Conservation (phyloP, 2,797 vertebrate species). For the Odontamblyopus lacepedii region DNA sequence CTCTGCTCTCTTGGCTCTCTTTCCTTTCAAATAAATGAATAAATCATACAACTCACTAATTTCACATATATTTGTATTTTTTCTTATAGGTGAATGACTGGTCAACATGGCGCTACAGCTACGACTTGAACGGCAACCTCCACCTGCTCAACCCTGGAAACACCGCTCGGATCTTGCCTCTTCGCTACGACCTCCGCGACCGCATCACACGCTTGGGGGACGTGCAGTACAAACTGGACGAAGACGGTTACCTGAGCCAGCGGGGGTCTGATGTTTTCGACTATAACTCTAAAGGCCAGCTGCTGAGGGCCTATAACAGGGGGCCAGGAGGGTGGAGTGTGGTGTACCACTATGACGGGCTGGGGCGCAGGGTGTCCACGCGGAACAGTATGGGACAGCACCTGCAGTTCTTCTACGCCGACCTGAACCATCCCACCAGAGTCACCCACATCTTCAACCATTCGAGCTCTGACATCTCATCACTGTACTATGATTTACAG, state of each 20-base stretch:
- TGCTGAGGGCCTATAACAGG: conserved; percentile 93
- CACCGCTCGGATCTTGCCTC: conserved; percentile 90
- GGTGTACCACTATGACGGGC: conserved; percentile 94
- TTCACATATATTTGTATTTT: neutral
- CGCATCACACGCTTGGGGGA: conserved; percentile 95
- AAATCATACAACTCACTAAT: neutral
- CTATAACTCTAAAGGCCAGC: conserved; percentile 97
- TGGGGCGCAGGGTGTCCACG: conserved; percentile 92
- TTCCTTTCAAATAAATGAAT: neutral
- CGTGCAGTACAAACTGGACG: conserved; percentile 94
- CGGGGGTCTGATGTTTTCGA: conserved; percentile 93
- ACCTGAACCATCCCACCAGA: conserved; percentile 93
- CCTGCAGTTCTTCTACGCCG: conserved; percentile 97
- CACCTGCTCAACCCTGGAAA: conserved; percentile 95
- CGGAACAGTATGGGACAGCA: conserved; percentile 96
- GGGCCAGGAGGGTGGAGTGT: conserved; percentile 90
- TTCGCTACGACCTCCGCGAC: conserved; percentile 96
- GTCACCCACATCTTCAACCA: conserved; percentile 98
- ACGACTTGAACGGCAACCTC: conserved; percentile 96
- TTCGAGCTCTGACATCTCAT: conserved; percentile 97
- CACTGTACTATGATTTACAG: conserved; percentile 97
- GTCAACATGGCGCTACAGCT: conserved; percentile 98
- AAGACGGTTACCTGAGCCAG: conserved; percentile 94
- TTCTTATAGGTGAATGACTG: conserved; percentile 87
- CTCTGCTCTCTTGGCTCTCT: neutral